Evolutionary conservation across 2,888 invertebrate species (phyloP), one percentile per base, ranked within the genome.

Genomic region (Leucoma salicis): DNA sequence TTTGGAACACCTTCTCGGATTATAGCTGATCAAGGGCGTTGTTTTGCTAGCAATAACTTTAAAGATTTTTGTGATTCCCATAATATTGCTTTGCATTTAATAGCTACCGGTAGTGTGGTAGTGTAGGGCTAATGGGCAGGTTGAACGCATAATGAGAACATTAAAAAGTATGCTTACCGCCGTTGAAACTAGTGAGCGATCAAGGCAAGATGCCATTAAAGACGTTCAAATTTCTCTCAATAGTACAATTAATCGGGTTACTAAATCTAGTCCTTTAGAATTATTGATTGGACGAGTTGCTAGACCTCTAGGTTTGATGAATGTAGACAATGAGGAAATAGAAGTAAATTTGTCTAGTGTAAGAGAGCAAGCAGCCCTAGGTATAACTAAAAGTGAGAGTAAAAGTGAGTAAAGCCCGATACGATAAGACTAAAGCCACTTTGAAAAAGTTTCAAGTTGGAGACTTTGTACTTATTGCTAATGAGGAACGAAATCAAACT

Each of bases 151-250:
- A 1, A 31, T 21, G 35, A 2, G 28, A 10, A 18, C 21, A 2
- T 7, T 31, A n/a, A 33, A 16, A n/a, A 8, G 1, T 16, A 63
- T 63, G 63, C 31, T 66, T 0, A 66, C 63, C 3, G 39, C 49
- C 0, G 58, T 57, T 6, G 66, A 69, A 35, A 38, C 38, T 5
- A 38, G 27, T 2, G 39, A 52, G 14, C 35, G 45, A 2, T 54
- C 64, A 0, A 67, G 66, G 66, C 64, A 66, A 32, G 58, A 59
- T 35, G 53, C 60, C 0, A 18, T 67, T 21, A 49, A 35, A 4
- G 63, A 69, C 2, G 38, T 66, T 4, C 70, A 69, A 33, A 62
- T 1, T 21, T 68, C 64, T 1, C 28, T 69, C 2, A 70, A 69
- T 45, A 50, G 57, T 29, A 62, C 66, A 0, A 31, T 49, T 0